Evolutionary conservation across 2,113 vertebrate genomes (phyloP), one percentile per base, ranked within the genome.

Genomic region (Antigone vipio): DNA sequence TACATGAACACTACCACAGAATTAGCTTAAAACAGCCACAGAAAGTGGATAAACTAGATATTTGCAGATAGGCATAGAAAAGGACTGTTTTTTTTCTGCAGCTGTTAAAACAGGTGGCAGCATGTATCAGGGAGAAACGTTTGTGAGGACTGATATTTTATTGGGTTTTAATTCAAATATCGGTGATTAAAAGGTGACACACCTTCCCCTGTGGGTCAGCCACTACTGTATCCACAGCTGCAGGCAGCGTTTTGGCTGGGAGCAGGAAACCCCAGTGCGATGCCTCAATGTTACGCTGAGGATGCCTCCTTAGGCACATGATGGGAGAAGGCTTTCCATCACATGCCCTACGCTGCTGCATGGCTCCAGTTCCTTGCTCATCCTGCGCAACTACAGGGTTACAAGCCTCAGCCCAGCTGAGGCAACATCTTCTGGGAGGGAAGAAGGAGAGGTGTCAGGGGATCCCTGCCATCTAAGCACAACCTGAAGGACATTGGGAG

Each of bases 331-430:
- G 42, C 15, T 82, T 86, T 67, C 47, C 12, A 26, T 29, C 4
- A 2, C 26, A 27, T 1, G 3, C 32, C 0, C 0, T 15, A 17
- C 0, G 6, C 21, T 60, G 15, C 34, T 56, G 35, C 19, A 16
- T 7, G 11, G 15, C 49, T 92, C 24, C 6, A 9, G 27, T 50
- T 80, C 30, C 40, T 47, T 27, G 40, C 15, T 63, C 32, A 32
- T 52, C 50, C 68, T 77, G 55, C 2, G 3, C 16, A 55, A 34
- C 34, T 60, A 7, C 5, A 29, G 49, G 45, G 10, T 15, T 58
- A 18, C 17, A 11, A 69, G 5, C 30, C 21, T 63, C 67, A 40
- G 59, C 27, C 10, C 27, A 59, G 22, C 38, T 72, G 32, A 64
- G 49, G 35, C 53, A 92, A 47, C 21, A 16, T 10, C 64, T 77